A percentile compares a stretch with the other conserved stretches of the same genome.
Conservation (phyloP, 1,140 invertebrate species). For the Drosophila nannoptera region DNA sequence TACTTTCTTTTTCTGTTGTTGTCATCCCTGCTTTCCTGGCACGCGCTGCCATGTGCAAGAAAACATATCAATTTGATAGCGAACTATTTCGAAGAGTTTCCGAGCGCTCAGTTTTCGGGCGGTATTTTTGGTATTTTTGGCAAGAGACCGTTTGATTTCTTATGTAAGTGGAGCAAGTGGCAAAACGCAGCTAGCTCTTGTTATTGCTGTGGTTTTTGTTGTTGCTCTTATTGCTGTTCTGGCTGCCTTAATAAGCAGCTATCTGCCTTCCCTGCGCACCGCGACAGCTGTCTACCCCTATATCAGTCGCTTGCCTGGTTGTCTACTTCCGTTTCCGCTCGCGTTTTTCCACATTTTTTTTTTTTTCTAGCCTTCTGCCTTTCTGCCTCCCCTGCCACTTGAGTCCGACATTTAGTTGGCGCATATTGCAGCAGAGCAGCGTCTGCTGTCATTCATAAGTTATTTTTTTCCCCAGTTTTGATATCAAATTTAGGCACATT, state of each 20-base stretch:
- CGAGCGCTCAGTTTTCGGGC: background rate
- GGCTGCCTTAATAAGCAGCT: slow-evolving; percentile 48
- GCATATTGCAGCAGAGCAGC: slow-evolving; percentile 11
- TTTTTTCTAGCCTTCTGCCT: slow-evolving; percentile 10
- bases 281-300: slow-evolving; percentile 2
- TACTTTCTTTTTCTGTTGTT: slow-evolving; percentile 27
- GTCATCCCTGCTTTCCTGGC: slow-evolving; percentile 9
- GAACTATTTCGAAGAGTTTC: slow-evolving; percentile 29
- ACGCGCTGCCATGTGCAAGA: slow-evolving; percentile 47
- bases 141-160: slow-evolving; percentile 51
- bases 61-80: slow-evolving; percentile 65
- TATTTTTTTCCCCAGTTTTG: slow-evolving; percentile 26
- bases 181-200: slow-evolving; percentile 28
- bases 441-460: slow-evolving; percentile 56
- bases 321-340: slow-evolving; percentile 58
- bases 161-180: slow-evolving; percentile 65
- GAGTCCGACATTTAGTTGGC: slow-evolving; percentile 41
- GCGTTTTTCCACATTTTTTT: slow-evolving; percentile 17
- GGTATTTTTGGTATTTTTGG: slow-evolving; percentile 60
- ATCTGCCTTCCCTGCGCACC: slow-evolving; percentile 5
- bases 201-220: slow-evolving; percentile 11
- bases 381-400: slow-evolving; percentile 18
- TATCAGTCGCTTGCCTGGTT: slow-evolving; percentile 33
- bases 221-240: slow-evolving; percentile 12
- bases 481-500: slow-evolving; percentile 45